Conservation (phyloP, 2,888 invertebrate species). For the Hipparchia sbordonii region DNA sequence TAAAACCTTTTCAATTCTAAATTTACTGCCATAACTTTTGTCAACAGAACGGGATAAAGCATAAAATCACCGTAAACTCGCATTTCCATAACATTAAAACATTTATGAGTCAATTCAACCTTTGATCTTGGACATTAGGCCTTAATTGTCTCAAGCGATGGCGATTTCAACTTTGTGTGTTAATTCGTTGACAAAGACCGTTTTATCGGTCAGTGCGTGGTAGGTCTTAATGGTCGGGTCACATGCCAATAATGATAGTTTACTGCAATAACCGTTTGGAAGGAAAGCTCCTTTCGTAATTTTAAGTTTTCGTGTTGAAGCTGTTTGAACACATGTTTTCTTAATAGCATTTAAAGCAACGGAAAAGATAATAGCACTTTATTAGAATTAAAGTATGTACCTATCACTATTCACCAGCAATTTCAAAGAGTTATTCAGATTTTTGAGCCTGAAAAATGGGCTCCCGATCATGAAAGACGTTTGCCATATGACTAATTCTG, state of each 20-base stretch:
- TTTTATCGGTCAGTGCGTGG: conserved; percentile 5
- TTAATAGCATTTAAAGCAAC: neutral
- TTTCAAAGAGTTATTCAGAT: too few relatives aligned
- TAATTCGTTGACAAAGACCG: conserved; percentile 14
- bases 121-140: conserved; percentile 20
- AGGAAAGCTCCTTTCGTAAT: neutral
- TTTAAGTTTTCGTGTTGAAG: neutral
- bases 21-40: neutral
- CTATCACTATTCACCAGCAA: too few relatives aligned
- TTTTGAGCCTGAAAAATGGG: too few relatives aligned
- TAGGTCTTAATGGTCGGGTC: conserved; percentile 12
- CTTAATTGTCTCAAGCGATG: conserved; percentile 19
- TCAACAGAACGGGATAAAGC: conserved; percentile 7
- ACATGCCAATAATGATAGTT: neutral
- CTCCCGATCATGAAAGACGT: too few relatives aligned
- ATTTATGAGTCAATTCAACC: conserved; percentile 21
- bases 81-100: conserved; percentile 17
- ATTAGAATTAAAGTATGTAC: neutral
- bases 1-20: neutral
- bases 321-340: neutral
- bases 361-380: neutral
- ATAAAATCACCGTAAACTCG: conserved; percentile 18
- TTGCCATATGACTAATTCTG: too few relatives aligned
- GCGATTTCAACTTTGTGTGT: conserved; percentile 19
- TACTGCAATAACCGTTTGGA: neutral